Evolutionary conservation across 1,140 invertebrate species (phyloP).

Genomic region (Calephelis virginiensis): DNA sequence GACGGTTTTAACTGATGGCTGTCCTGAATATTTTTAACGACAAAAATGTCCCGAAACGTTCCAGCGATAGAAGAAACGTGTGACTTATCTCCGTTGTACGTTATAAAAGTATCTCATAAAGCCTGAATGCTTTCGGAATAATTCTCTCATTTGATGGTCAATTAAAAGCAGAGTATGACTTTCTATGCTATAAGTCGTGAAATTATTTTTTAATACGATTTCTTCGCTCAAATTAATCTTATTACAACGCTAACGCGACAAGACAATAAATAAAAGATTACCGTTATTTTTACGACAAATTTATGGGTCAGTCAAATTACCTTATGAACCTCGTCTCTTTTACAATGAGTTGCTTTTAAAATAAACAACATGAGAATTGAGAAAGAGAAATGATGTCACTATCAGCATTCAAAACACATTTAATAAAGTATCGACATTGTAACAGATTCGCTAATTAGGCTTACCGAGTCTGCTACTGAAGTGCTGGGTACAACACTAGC

Average conservation of each 20-base stretch:
- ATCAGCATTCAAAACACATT: constrained; percentile 44
- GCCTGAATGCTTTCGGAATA: background rate
- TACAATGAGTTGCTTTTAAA: background rate
- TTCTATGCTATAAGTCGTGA: constrained; percentile 52
- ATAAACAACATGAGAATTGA: background rate
- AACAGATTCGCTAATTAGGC: constrained; percentile 29
- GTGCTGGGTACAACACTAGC: constrained; percentile 50
- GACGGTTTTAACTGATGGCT: constrained; percentile 54
- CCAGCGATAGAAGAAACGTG: constrained; percentile 33
- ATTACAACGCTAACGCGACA: constrained; percentile 1
- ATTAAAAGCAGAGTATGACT: constrained; percentile 32
- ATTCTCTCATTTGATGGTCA: constrained; percentile 15
- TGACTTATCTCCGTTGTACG: constrained; percentile 6
- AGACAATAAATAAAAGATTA: background rate
- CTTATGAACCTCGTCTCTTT: background rate
- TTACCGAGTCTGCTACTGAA: constrained; percentile 73
- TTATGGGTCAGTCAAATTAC: background rate
- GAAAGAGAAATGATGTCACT: constrained; percentile 26
- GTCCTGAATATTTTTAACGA: constrained; percentile 60
- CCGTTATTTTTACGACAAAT: background rate
- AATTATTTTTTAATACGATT: constrained; percentile 37
- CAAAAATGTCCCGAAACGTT: constrained; percentile 46
- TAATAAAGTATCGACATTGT: constrained; percentile 30
- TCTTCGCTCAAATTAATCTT: constrained; percentile 26
- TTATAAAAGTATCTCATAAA: constrained; percentile 12